These are phyloP conservation scores for Zootoca vivipara DNA, from an alignment of 2,113 vertebrate species.

Conservation along the genomic window DNA sequence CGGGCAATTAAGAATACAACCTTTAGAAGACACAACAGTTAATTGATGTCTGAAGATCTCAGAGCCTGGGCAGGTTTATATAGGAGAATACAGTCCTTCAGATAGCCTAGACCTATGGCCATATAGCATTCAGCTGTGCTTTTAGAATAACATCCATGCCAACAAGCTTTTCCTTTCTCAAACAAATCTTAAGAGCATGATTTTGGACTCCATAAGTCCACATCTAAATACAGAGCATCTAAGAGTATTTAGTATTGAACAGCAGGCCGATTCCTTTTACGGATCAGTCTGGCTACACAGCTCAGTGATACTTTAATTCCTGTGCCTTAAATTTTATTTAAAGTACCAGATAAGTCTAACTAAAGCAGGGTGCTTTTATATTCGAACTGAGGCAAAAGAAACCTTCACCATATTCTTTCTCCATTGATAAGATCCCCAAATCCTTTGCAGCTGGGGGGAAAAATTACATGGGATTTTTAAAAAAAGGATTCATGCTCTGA, in stretches of 20 bases:
- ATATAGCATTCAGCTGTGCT: neutral
- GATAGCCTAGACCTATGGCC: neutral
- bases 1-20: too few species aligned
- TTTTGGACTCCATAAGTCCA: neutral
- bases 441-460: slow-evolving; percentile 28
- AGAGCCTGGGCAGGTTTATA: too few species aligned
- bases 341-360: slow-evolving; percentile 9
- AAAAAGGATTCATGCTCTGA: neutral
- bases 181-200: neutral
- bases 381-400: slow-evolving; percentile 2
- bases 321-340: slow-evolving; percentile 15
- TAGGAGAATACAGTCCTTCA: too few species aligned
- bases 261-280: neutral
- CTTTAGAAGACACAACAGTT: too few species aligned
- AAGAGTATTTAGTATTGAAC: neutral
- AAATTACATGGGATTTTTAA: slow-evolving; percentile 23
- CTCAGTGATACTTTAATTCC: slow-evolving; percentile 7
- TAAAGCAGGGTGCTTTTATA: slow-evolving; percentile 1
- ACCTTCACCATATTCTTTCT: neutral
- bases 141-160: neutral
- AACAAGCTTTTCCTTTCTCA: neutral
- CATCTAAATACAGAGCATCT: neutral
- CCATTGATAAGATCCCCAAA: slow-evolving; percentile 18
- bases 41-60: too few species aligned
- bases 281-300: neutral